phyloP scores from a whole-genome alignment of 2,113 vertebrate species.

The Rhineura floridana region DNA sequence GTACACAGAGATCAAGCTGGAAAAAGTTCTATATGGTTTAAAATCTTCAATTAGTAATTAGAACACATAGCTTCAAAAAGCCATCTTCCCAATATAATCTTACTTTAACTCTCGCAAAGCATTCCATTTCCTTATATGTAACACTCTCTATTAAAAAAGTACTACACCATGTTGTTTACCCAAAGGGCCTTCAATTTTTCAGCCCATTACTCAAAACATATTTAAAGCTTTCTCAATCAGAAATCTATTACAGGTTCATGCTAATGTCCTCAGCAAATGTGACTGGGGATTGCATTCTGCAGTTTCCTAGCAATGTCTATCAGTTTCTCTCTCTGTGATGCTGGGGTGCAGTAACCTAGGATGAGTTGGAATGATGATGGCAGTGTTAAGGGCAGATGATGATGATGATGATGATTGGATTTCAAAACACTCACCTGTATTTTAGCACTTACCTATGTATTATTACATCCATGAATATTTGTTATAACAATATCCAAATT shows the following conservation, averaged over 20 bases:
- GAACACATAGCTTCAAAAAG: not conserved
- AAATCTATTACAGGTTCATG: constrained; percentile 16
- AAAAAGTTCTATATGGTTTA: not conserved
- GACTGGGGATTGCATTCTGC: not conserved
- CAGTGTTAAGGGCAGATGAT: not conserved
- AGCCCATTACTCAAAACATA: constrained; percentile 13
- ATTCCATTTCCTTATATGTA: constrained; percentile 7
- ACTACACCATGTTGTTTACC: constrained; percentile 23
- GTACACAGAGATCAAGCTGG: not conserved
- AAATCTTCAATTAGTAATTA: not conserved
- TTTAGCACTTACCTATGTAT: too few species aligned
- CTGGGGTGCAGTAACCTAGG: not conserved
- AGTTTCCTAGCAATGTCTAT: not conserved
- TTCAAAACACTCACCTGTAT: too few species aligned
- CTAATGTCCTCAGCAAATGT: not conserved
- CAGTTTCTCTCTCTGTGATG: not conserved
- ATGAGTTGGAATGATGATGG: not conserved
- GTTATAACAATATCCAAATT: too few species aligned
- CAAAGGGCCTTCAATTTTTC: constrained; percentile 17
- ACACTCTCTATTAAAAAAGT: constrained; percentile 17
- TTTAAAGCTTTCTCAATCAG: constrained; percentile 19
- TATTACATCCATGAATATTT: too few species aligned
- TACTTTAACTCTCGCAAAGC: too few species aligned
- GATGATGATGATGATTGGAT: too few species aligned
- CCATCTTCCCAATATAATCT: constrained; percentile 8